Conservation (phyloP, 2,113 vertebrate species). For the Nannospalax galili region DNA sequence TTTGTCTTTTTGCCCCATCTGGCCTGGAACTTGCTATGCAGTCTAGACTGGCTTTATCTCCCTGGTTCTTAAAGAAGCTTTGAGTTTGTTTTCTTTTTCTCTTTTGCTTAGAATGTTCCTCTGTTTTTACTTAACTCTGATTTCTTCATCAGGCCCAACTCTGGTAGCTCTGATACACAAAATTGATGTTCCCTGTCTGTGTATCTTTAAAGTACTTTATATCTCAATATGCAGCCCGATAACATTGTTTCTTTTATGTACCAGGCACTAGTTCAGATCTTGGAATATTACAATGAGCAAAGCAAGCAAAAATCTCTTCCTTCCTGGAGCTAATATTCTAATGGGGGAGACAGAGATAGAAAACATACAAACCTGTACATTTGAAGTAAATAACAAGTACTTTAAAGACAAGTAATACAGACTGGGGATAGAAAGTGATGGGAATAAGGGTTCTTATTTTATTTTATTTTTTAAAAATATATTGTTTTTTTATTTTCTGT, state of each 20-base stretch:
- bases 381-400: constrained; percentile 35
- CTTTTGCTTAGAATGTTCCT: background rate
- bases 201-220: constrained; percentile 12
- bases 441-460: background rate
- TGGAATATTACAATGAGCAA: background rate
- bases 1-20: too few relatives aligned
- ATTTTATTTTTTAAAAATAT: too few relatives aligned
- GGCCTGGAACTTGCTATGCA: too few relatives aligned
- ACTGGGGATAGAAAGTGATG: constrained; percentile 14
- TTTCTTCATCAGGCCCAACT: background rate
- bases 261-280: background rate
- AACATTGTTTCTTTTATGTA: background rate
- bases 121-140: background rate
- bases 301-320: background rate
- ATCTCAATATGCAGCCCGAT: constrained; percentile 19
- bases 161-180: background rate
- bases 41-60: too few relatives aligned
- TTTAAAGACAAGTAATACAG: background rate
- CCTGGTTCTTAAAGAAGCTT: background rate
- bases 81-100: background rate
- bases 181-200: background rate
- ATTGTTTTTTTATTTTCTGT: too few relatives aligned
- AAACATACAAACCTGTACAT: background rate
- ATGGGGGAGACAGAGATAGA: background rate
- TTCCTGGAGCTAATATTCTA: background rate